Evolutionary conservation across 1,140 invertebrate genomes (phyloP).

Genomic region (Sitophilus oryzae): DNA sequence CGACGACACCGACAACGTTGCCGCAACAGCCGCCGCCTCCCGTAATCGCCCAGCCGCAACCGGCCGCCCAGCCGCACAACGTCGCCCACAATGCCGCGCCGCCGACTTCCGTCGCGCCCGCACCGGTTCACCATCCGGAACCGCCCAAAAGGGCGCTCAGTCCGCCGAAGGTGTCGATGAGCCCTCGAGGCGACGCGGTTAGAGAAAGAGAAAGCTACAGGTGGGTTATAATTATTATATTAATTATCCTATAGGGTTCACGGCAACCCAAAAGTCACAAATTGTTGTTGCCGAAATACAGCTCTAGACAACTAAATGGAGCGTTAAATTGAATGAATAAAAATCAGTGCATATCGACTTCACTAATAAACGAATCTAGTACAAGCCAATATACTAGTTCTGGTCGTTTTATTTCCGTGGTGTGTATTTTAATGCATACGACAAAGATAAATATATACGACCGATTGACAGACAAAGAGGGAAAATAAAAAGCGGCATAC

Average conservation of each 20-base stretch:
- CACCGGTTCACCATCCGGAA: constrained; percentile 55
- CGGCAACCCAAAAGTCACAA: too few species aligned
- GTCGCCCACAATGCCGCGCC: constrained; percentile 40
- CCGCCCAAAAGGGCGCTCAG: constrained; percentile 11
- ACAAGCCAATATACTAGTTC: too few species aligned
- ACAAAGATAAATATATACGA: too few species aligned
- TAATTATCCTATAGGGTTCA: constrained; percentile 5
- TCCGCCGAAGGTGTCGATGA: constrained; percentile 61
- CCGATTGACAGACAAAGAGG: too few species aligned
- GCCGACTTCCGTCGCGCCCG: constrained; percentile 45
- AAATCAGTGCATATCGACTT: too few species aligned
- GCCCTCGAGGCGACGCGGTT: constrained; percentile 48
- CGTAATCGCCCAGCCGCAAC: background rate
- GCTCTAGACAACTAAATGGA: too few species aligned
- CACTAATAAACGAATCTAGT: too few species aligned
- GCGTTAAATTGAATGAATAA: too few species aligned
- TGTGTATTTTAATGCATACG: too few species aligned
- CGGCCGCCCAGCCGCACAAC: background rate
- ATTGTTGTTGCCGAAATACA: too few species aligned
- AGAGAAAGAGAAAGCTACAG: constrained; percentile 77
- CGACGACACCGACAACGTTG: constrained; percentile 24
- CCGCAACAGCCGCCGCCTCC: constrained; percentile 14
- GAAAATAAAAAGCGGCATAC: too few species aligned
- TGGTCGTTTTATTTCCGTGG: too few species aligned
- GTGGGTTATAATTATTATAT: constrained; percentile 46